Evolutionary conservation across 1,140 invertebrate genomes (phyloP).

Genomic region (Dysdera silvatica): DNA sequence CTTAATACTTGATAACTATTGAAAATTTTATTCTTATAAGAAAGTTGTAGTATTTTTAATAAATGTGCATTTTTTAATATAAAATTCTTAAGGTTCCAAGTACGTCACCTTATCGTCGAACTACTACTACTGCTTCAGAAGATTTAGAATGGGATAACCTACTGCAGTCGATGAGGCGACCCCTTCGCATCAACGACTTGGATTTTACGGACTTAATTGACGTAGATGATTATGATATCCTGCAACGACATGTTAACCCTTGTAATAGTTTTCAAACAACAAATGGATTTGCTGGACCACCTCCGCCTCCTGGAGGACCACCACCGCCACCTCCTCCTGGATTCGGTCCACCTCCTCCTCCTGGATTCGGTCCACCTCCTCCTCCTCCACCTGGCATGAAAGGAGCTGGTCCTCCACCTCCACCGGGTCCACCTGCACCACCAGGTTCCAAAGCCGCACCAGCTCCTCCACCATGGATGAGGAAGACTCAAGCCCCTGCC

Average conservation of each 20-base stretch:
- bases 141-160: slow-evolving; percentile 89
- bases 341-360: slow-evolving; percentile 17
- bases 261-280: too few relatives aligned
- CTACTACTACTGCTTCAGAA: too few relatives aligned
- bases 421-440: not conserved
- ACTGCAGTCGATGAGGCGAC: slow-evolving; percentile 66
- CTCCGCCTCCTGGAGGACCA: slow-evolving; percentile 37
- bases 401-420: not conserved
- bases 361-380: slow-evolving; percentile 4
- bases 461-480: slow-evolving; percentile 7
- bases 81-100: too few relatives aligned
- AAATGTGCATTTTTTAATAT: too few relatives aligned
- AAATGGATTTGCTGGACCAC: slow-evolving; percentile 21
- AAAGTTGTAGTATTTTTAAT: too few relatives aligned
- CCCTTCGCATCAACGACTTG: slow-evolving; percentile 83
- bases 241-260: slow-evolving; percentile 18
- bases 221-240: slow-evolving; percentile 54
- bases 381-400: slow-evolving; percentile 11
- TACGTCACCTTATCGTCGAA: too few relatives aligned
- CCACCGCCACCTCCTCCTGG: slow-evolving; percentile 45
- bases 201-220: slow-evolving; percentile 86
- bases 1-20: too few relatives aligned
- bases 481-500: not conserved
- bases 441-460: not conserved
- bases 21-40: too few relatives aligned